Conservation (phyloP, 1,140 invertebrate species). For the Lamellibrachia luymesi region DNA sequence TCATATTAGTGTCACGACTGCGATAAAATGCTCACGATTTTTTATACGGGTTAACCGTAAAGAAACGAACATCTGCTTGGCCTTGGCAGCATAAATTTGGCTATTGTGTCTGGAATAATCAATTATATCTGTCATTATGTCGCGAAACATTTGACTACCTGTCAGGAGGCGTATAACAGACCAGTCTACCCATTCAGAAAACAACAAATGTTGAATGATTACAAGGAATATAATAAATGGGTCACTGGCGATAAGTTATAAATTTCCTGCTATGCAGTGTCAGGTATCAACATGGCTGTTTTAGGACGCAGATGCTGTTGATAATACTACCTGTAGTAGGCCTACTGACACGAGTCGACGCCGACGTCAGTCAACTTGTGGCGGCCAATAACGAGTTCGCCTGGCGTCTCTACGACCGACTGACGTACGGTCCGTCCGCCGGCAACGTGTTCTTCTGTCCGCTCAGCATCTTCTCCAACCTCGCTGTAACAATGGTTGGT, state of each 20-base stretch:
- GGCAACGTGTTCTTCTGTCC: slow-evolving; percentile 10
- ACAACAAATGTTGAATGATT: background rate
- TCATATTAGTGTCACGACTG: no score
- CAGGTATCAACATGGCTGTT: background rate
- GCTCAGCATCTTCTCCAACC: slow-evolving; percentile 78
- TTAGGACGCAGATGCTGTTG: background rate
- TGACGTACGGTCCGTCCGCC: background rate
- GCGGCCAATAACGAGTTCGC: slow-evolving; percentile 5
- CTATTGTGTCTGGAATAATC: no score
- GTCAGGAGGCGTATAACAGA: background rate
- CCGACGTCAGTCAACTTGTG: background rate
- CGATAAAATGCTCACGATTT: no score
- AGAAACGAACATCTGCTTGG: no score
- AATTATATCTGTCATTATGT: no score
- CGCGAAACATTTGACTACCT: no score
- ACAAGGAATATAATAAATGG: background rate
- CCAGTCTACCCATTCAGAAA: background rate
- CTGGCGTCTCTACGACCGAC: slow-evolving; percentile 1
- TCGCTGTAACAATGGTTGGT: slow-evolving; percentile 77
- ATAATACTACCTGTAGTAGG: background rate
- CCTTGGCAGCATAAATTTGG: no score
- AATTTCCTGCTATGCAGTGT: background rate
- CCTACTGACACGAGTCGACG: background rate
- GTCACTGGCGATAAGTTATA: background rate
- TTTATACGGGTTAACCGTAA: no score